Conservation (phyloP, 2,888 invertebrate genomes). For the Geotrupes spiniger region DNA sequence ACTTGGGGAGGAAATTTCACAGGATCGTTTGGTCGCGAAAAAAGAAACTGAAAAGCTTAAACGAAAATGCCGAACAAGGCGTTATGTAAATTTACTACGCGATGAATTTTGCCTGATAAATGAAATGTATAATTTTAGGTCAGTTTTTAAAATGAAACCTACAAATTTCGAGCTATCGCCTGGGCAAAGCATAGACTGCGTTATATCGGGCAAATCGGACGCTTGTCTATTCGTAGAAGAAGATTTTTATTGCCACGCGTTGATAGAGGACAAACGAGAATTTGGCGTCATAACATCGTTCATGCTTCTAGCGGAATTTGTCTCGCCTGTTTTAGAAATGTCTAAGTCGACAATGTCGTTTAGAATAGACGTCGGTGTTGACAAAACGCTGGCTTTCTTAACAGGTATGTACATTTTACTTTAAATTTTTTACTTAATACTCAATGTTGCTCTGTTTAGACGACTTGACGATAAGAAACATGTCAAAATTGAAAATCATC, state of each 20-base stretch:
- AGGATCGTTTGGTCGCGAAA: slow-evolving; percentile 53
- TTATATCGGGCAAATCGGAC: slow-evolving; percentile 48
- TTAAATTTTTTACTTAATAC: no score
- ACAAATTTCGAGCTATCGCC: slow-evolving; percentile 51
- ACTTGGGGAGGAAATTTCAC: slow-evolving; percentile 56
- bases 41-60: slow-evolving; percentile 33
- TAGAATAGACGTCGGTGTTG: slow-evolving; percentile 50
- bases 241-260: slow-evolving; percentile 59
- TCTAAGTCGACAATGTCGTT: slow-evolving; percentile 54
- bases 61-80: slow-evolving; percentile 20
- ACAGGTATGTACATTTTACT: no score
- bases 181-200: slow-evolving; percentile 50
- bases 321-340: slow-evolving; percentile 57
- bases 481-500: slow-evolving; percentile 53
- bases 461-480: slow-evolving; percentile 56
- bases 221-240: slow-evolving; percentile 53
- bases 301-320: slow-evolving; percentile 55
- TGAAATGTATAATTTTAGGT: slow-evolving; percentile 38
- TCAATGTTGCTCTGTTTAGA: no score
- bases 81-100: slow-evolving; percentile 5
- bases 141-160: slow-evolving; percentile 53
- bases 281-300: slow-evolving; percentile 55
- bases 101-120: background rate
- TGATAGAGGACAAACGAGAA: slow-evolving; percentile 55
- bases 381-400: slow-evolving; percentile 23